These are phyloP conservation scores for Tetraneura akinire DNA, from an alignment of 1,140 invertebrate species.

Conservation along the genomic window DNA sequence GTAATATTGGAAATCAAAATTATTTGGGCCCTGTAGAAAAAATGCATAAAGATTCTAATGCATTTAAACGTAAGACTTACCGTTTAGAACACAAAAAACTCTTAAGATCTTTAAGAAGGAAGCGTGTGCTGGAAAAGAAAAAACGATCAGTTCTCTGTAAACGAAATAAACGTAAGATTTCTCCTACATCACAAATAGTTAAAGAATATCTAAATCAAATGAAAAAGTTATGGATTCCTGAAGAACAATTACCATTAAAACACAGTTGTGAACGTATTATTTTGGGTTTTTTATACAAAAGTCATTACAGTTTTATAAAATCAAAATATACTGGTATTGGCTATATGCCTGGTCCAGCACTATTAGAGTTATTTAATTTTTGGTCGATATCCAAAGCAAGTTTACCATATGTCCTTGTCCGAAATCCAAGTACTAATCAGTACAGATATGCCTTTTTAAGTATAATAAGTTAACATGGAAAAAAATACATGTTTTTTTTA, in stretches of 20 bases:
- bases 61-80: constrained; percentile 63
- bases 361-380: constrained; percentile 61
- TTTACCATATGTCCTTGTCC: constrained; percentile 28
- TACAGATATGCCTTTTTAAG: constrained; percentile 14
- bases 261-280: constrained; percentile 67
- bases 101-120: constrained; percentile 65
- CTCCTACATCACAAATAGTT: constrained; percentile 58
- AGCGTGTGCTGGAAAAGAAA: constrained; percentile 62
- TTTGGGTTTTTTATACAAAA: constrained; percentile 73
- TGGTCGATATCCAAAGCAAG: constrained; percentile 28
- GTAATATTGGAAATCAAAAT: background rate
- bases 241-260: constrained; percentile 62
- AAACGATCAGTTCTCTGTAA: constrained; percentile 54
- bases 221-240: constrained; percentile 70
- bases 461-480: constrained; percentile 6
- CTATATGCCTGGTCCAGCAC: constrained; percentile 66
- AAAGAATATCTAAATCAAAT: constrained; percentile 65
- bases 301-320: constrained; percentile 71
- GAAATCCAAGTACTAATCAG: constrained; percentile 24
- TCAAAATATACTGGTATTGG: constrained; percentile 68
- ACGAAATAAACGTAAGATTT: background rate
- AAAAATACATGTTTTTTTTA: no score
- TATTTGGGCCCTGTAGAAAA: constrained; percentile 52
- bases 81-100: constrained; percentile 64
- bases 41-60: constrained; percentile 55